Base-by-base conservation (phyloP, 2,113 vertebrate species). In the Apistogramma diplotaenia region DNA sequence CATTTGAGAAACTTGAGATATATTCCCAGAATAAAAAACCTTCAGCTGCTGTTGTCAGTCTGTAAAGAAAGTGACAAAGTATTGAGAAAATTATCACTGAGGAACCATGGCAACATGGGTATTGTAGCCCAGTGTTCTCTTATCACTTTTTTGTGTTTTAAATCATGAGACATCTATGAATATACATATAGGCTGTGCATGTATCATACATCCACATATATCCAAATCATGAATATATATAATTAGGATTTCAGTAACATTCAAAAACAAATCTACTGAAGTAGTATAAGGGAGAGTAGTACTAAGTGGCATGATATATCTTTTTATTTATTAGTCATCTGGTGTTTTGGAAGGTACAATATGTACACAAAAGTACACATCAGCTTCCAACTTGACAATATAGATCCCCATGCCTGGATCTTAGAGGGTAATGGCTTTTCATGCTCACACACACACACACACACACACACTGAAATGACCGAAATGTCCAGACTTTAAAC, bases 81-180 rank as follows among this genome's bases (percentile, higher is more conserved):
- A 2, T 25, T 37, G 43, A 49, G 10, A 29, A 49, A 29, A 49
- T 43, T 29, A 61, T 13, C 74, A 33, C 43, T 70, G 57, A 80
- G 29, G 58, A 61, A 18, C 82, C 65, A 57, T 83, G 76, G 82
- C 55, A 74, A 83, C 40, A 19, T 33, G 9, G 55, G 51, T 65
- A 18, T 71, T 72, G 35, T 49, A 27, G 51, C 23, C 31, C 73
- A 67, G 23, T 23, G n/a, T 13, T 59, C 9, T 70, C 8, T 35
- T 55, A 7, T 54, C 23, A 12, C 3, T 23, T n/a, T 60, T 18
- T 58, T 25, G 8, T 12, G 9, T 40, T 35, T 57, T 43, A 1
- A 6, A 23, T 9, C 13, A 21, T 29, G 15, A 56, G 8, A 9
- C 19, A 10, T 0, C 0, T 4, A 8, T 57, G 8, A 33, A 72